A percentile compares a stretch with the other conserved stretches of the same genome.
Evolutionary conservation across 2,888 invertebrate species (phyloP).

Genomic region (Agonopterix alstromeriana): DNA sequence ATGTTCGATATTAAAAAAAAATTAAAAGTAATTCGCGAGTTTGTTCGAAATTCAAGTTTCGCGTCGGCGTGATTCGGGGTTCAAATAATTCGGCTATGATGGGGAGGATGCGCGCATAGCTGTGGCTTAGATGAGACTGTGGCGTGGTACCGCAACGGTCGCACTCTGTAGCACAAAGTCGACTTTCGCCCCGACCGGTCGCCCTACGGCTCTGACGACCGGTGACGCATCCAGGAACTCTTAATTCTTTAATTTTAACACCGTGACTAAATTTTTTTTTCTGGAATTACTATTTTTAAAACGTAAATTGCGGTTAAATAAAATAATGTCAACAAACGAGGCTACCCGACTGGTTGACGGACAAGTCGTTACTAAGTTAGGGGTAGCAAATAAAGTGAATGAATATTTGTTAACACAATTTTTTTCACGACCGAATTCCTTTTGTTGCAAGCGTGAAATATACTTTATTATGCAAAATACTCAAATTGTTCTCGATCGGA

Average conservation of each 20-base stretch:
- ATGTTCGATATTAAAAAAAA: constrained; percentile 4
- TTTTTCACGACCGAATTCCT: constrained; percentile 29
- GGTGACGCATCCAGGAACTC: constrained; percentile 70
- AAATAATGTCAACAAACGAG: not conserved
- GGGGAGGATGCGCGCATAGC: constrained; percentile 75
- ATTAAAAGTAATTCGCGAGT: constrained; percentile 34
- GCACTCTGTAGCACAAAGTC: constrained; percentile 59
- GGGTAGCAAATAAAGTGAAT: constrained; percentile 32
- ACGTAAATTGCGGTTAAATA: constrained; percentile 4
- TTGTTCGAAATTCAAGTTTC: constrained; percentile 39
- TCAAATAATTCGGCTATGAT: constrained; percentile 66
- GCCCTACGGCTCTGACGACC: constrained; percentile 66
- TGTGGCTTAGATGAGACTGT: constrained; percentile 75
- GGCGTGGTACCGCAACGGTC: constrained; percentile 59
- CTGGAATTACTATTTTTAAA: constrained; percentile 11
- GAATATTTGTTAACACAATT: constrained; percentile 34
- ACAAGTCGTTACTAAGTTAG: constrained; percentile 21
- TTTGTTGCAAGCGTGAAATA: constrained; percentile 31
- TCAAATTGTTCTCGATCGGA: constrained; percentile 22
- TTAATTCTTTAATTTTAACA: constrained; percentile 52
- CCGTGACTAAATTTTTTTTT: constrained; percentile 34
- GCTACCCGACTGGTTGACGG: constrained; percentile 13
- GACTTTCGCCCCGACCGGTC: constrained; percentile 76
- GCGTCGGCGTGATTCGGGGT: constrained; percentile 51
- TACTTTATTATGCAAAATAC: constrained; percentile 24